Conservation (phyloP, 2,797 vertebrate species). For the Scleropages formosus region DNA sequence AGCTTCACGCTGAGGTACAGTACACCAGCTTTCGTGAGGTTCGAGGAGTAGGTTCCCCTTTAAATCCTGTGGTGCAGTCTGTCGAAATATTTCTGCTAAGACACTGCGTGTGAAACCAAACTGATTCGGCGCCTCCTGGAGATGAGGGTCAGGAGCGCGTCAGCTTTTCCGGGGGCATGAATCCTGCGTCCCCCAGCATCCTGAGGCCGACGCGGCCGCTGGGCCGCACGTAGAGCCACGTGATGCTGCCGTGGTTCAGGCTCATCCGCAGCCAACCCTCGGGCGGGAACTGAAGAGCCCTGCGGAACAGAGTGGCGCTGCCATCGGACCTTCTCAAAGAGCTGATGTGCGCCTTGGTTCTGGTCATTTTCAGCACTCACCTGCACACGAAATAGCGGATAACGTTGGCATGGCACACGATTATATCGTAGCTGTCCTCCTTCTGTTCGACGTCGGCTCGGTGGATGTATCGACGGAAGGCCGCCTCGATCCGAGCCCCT, state of each 20-base stretch:
- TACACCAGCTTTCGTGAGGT: no score
- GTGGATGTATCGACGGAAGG: conserved; percentile 95
- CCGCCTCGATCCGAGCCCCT: conserved; percentile 92
- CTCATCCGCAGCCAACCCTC: conserved; percentile 95
- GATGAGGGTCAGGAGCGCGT: conserved; percentile 76
- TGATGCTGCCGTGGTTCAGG: conserved; percentile 95
- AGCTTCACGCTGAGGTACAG: no score
- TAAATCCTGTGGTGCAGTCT: no score
- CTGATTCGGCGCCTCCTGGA: neutral
- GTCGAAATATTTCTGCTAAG: no score
- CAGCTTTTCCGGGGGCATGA: conserved; percentile 94
- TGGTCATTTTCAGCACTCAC: no score
- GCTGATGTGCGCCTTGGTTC: no score
- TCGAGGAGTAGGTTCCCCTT: no score
- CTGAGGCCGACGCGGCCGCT: conserved; percentile 87
- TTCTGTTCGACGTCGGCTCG: conserved; percentile 89
- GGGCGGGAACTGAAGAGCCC: conserved; percentile 92
- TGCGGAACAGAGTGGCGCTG: conserved; percentile 46
- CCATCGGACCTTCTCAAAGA: neutral
- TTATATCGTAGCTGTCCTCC: conserved; percentile 96
- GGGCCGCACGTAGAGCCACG: conserved; percentile 89
- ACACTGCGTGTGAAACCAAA: neutral
- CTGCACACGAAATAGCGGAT: conserved; percentile 98
- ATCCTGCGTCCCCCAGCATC: conserved; percentile 87
- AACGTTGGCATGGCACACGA: conserved; percentile 96